Evolutionary conservation across 2,113 vertebrate species (phyloP).

Genomic region (Anthoscopus minutus): DNA sequence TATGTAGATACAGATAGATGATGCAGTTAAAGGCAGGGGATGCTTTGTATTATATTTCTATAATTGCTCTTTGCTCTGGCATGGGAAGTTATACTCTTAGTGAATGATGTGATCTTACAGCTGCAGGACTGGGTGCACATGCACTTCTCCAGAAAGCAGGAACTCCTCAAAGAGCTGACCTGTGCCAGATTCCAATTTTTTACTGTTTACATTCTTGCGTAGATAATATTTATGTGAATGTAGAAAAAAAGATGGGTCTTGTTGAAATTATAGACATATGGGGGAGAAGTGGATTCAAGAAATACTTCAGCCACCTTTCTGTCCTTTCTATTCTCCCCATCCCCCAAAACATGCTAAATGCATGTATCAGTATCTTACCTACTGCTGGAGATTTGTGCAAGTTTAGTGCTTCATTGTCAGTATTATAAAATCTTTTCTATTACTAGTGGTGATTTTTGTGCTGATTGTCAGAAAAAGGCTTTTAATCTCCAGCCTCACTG

Average conservation of each 20-base stretch:
- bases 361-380: neutral
- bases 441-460: neutral
- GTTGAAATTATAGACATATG: neutral
- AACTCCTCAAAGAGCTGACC: neutral
- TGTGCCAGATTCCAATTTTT: neutral
- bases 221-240: neutral
- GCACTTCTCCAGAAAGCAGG: neutral
- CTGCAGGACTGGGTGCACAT: accelerated
- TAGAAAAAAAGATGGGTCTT: neutral
- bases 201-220: neutral
- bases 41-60: neutral
- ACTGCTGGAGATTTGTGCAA: neutral
- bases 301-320: neutral
- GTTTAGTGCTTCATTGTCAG: neutral
- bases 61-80: neutral
- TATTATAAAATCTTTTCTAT: neutral
- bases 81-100: neutral
- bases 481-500: neutral
- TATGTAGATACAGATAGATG: neutral
- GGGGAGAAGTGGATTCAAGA: neutral
- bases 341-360: neutral
- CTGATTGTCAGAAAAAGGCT: neutral
- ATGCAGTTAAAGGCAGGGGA: neutral
- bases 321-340: neutral
- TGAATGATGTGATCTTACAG: neutral